Evolutionary conservation across 2,888 invertebrate genomes (phyloP), one percentile per base, ranked within the genome.

Genomic region (Eupithecia subumbrata): DNA sequence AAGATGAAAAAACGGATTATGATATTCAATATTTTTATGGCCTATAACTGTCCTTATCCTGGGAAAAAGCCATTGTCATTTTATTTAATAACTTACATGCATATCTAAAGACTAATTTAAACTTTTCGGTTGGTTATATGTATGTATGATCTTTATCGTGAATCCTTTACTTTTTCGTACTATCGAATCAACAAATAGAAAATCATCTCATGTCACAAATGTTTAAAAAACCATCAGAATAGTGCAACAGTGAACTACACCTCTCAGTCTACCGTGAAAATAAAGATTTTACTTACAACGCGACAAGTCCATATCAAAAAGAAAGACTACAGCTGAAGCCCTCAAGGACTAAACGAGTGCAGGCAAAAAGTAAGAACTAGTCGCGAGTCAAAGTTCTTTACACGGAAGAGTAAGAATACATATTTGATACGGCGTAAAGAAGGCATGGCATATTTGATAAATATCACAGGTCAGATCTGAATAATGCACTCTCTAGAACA

Each of bases 341-440:
- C 76, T 80, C 78, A 78, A 80, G 79, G 78, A 79, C 77, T 81
- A 77, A 78, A 75, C 74, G 78, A 77, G 79, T 74, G 78, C 77
- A 68, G 76, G 76, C 73, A 78, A 74, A 78, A 76, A 75, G 78
- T 71, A 75, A 71, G 68, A 71, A 77, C 70, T 43, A 76, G 71
- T 75, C 63, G 67, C 73, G 37, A 77, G 75, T 77, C 77, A 77
- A 75, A 77, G 77, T 75, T 75, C 66, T 30, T 11, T 11, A 22
- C 77, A 43, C 18, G 45, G 16, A 73, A 52, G 34, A 7, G 11
- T 43, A 48, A 7, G 43, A 14, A 60, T 25, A 25, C 11, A 5
- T 60, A 14, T 8, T 52, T 12, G 74, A 77, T 74, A 66, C 45
- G 60, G 60, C 60, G 5, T 25, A 25, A 60, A 60, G 25, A 25